phyloP scores from a whole-genome alignment of 1,140 invertebrate species.

The Aphidius ervi region DNA sequence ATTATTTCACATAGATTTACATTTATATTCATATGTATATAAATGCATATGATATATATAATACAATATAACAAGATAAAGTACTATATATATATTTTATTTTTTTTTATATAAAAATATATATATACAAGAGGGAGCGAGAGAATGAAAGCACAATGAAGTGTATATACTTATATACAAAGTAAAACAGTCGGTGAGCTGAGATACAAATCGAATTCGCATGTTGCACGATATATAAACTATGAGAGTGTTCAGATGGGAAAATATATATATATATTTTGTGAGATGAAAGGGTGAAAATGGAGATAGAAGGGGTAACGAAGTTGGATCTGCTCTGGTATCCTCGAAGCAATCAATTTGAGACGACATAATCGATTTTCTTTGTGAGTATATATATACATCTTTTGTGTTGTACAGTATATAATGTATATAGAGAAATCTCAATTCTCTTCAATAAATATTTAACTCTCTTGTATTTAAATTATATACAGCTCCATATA shows the following conservation, averaged over 20 bases:
- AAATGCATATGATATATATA: too few relatives aligned
- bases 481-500: too few relatives aligned
- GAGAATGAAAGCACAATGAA: constrained; percentile 1
- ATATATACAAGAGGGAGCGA: neutral
- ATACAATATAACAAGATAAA: too few relatives aligned
- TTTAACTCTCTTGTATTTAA: too few relatives aligned
- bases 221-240: constrained; percentile 1
- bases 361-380: constrained; percentile 11
- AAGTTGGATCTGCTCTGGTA: constrained; percentile 12
- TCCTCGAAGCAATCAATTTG: constrained; percentile 17
- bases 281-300: neutral
- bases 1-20: too few relatives aligned
- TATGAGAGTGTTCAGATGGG: too few relatives aligned
- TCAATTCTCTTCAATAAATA: neutral
- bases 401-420: neutral
- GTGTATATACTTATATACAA: constrained; percentile 3
- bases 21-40: too few relatives aligned
- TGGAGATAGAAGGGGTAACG: constrained; percentile 12
- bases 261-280: neutral
- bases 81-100: too few relatives aligned
- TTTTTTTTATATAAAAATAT: constrained; percentile 1
- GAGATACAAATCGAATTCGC: constrained; percentile 18
- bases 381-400: neutral
- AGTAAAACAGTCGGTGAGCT: neutral
- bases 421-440: neutral